Conservation (phyloP, 2,113 vertebrate species). For the Megalops atlanticus region DNA sequence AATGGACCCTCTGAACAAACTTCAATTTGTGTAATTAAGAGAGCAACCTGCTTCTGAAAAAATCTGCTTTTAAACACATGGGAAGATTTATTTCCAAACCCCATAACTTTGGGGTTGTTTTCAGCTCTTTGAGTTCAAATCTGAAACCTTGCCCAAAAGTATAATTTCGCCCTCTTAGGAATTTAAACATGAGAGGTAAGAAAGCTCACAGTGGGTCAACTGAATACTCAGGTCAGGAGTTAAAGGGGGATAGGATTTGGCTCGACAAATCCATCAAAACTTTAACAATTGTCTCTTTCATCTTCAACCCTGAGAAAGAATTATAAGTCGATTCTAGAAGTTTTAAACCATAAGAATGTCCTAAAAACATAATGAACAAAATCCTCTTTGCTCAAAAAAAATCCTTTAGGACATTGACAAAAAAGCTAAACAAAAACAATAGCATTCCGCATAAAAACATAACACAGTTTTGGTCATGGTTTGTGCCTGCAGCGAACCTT, state of each 20-base stretch:
- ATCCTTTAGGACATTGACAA: constrained; percentile 3
- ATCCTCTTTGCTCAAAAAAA: constrained; percentile 29
- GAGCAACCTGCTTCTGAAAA: not conserved
- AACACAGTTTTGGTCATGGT: not conserved
- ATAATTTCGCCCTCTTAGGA: not conserved
- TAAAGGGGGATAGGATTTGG: not conserved
- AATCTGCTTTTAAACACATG: not conserved
- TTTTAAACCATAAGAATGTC: constrained; percentile 26
- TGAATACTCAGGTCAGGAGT: not conserved
- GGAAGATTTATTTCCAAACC: too few relatives aligned
- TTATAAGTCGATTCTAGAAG: constrained; percentile 2
- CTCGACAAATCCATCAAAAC: constrained; percentile 19
- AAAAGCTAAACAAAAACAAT: not conserved
- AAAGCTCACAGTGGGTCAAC: not conserved
- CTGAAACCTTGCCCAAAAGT: not conserved
- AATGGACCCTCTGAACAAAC: not conserved
- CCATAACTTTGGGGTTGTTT: not conserved
- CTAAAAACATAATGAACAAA: constrained; percentile 21
- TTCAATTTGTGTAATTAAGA: constrained; percentile 1
- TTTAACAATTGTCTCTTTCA: constrained; percentile 26
- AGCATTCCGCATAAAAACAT: not conserved
- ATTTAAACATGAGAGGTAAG: not conserved
- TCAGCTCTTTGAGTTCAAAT: not conserved
- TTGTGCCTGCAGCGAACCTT: not conserved
- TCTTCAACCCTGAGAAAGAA: constrained; percentile 21